Base-by-base conservation (phyloP, 2,113 vertebrate genomes). In the Megaleporinus macrocephalus region DNA sequence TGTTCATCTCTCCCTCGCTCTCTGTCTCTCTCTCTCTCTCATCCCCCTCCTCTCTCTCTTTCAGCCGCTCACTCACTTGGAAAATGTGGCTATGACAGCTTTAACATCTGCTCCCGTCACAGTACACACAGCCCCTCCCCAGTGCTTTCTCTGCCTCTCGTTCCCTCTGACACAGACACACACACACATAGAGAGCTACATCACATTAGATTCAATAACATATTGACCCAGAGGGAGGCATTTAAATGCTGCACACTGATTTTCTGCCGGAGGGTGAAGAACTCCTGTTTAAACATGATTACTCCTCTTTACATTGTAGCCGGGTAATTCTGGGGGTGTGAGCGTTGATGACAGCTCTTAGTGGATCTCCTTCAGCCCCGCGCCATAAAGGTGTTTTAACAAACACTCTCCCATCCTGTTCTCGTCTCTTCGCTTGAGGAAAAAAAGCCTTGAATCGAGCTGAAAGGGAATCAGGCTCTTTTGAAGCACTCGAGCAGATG, bases 241-340 rank as follows among this genome's bases (percentile, higher is more conserved):
- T 81, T 84, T 84, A 84, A 84, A 84, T 80, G 79, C 74, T 77
- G 79, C 79, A 81, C 83, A 84, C 66, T 84, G 83, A 77, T 81
- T 80, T 81, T 84, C 73, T 81, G 73, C 73, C 76, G 59, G 68
- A 71, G 83, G 83, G 75, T 84, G 79, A 84, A 81, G 68, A 81
- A 61, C 55, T 77, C 83, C 78, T 73, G 83, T 81, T 84, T 81
- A 76, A 81, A 77, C 79, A 79, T 73, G 74, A 84, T 84, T 84
- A 77, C 66, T 73, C 44, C 68, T 81, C 83, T 81, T 77, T 81
- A 73, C 63, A 81, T 73, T 65, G 68, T 57, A 62, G 73, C 73
- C 29, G 65, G 72, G 55, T 84, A 55, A 73, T 84, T 84, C 74
- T 47, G 33, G 29, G 72, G 81, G 68, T 70, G 66, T 71, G 61